These are phyloP conservation scores for Aegithalos caudatus DNA, from an alignment of 2,113 vertebrate genomes.

Conservation along the genomic window DNA sequence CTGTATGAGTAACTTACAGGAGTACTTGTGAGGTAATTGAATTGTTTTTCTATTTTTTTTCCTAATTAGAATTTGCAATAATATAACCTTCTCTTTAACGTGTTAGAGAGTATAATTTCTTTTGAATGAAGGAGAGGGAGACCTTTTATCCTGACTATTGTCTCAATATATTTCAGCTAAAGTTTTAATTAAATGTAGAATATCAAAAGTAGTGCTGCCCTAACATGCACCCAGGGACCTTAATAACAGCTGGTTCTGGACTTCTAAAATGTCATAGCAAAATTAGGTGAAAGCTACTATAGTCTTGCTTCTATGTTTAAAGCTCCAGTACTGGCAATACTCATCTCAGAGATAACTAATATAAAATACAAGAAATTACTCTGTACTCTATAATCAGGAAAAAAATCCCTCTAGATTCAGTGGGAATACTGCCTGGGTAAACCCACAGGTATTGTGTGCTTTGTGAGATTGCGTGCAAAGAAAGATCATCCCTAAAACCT, in stretches of 20 bases:
- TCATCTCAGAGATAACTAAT: constrained; percentile 7
- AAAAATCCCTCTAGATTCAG: constrained; percentile 1
- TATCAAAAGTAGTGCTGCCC: not conserved
- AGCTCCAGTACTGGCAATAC: not conserved
- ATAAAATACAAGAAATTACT: constrained; percentile 3
- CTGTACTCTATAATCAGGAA: constrained; percentile 15
- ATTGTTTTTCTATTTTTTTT: not conserved
- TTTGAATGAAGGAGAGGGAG: not conserved
- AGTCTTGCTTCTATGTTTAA: not conserved
- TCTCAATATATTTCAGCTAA: constrained; percentile 7
- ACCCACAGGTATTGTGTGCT: constrained; percentile 34
- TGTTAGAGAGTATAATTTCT: constrained; percentile 6
- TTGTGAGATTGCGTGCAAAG: not conserved
- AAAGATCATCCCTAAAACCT: constrained; percentile 2
- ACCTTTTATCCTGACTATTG: constrained; percentile 4
- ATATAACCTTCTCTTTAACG: not conserved
- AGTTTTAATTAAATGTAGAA: constrained; percentile 21
- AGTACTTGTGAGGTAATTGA: not conserved
- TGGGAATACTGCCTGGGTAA: constrained; percentile 61
- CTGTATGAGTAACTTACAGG: not conserved
- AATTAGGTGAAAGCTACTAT: not conserved
- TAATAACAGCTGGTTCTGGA: not conserved
- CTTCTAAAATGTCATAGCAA: not conserved
- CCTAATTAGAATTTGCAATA: constrained; percentile 12
- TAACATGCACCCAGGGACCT: not conserved